phyloP scores from a whole-genome alignment of 2,797 vertebrate genomes.

The Acropternis orthonyx region DNA sequence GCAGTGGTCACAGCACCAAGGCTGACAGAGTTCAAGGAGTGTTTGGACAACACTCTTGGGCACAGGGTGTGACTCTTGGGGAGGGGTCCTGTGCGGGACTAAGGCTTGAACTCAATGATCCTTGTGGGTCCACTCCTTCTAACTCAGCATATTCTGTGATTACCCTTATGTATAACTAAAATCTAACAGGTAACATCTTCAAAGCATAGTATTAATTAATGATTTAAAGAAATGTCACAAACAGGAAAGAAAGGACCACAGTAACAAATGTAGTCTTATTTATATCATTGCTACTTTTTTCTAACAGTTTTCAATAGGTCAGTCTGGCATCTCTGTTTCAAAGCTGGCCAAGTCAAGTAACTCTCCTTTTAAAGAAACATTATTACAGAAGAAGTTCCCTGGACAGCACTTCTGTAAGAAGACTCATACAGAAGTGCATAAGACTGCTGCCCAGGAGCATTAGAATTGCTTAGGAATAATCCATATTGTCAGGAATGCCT shows the following conservation, averaged over 20 bases:
- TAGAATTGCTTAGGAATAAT: background rate
- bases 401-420: background rate
- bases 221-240: background rate
- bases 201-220: background rate
- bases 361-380: background rate
- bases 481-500: constrained; percentile 5
- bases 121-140: background rate
- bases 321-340: background rate
- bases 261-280: background rate
- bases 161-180: background rate
- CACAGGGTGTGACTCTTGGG: background rate
- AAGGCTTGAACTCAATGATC: background rate
- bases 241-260: background rate
- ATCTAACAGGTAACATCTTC: background rate
- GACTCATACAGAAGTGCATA: background rate
- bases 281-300: background rate
- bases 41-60: background rate
- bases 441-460: background rate
- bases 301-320: background rate
- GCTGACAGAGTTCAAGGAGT: background rate
- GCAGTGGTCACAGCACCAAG: background rate
- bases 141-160: background rate
- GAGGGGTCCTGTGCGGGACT: background rate
- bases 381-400: background rate
- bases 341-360: background rate